phyloP scores from a whole-genome alignment of 2,113 vertebrate species.

The Melanotaenia duboulayi region DNA sequence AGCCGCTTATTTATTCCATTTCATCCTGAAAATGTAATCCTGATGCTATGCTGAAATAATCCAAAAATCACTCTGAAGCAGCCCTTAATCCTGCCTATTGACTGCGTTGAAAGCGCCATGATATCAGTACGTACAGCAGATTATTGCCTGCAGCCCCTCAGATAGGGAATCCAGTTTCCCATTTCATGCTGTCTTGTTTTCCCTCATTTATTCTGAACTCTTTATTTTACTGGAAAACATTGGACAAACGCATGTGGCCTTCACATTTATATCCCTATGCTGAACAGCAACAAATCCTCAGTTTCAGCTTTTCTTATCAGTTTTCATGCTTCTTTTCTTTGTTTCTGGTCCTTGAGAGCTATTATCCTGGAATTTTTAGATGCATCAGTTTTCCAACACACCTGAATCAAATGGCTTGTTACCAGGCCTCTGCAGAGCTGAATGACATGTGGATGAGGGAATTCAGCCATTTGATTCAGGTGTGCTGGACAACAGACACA shows the following conservation, averaged over 20 bases:
- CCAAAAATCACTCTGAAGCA: constrained; percentile 47
- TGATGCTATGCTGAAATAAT: constrained; percentile 62
- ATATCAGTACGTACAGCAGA: constrained; percentile 32
- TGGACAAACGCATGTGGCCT: too few relatives aligned
- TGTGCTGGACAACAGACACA: too few relatives aligned
- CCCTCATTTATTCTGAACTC: not conserved
- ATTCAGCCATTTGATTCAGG: too few relatives aligned
- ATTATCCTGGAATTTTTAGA: too few relatives aligned
- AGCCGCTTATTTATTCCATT: constrained; percentile 44
- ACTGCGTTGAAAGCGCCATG: constrained; percentile 10
- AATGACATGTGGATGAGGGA: too few relatives aligned
- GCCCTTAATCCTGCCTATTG: constrained; percentile 53
- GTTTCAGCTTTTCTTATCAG: too few relatives aligned
- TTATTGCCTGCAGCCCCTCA: constrained; percentile 10
- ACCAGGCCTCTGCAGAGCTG: too few relatives aligned
- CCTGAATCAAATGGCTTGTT: too few relatives aligned
- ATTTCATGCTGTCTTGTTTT: not conserved
- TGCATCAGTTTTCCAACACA: too few relatives aligned
- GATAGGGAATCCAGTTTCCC: not conserved
- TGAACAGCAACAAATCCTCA: not conserved
- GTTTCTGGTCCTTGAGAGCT: too few relatives aligned
- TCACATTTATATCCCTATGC: not conserved
- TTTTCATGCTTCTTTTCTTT: too few relatives aligned
- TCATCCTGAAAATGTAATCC: constrained; percentile 66
- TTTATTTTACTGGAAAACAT: too few relatives aligned